A percentile compares a stretch with the other conserved stretches of the same genome.
phyloP scores from a whole-genome alignment of 2,888 invertebrate genomes.

The Crematogaster levior region DNA sequence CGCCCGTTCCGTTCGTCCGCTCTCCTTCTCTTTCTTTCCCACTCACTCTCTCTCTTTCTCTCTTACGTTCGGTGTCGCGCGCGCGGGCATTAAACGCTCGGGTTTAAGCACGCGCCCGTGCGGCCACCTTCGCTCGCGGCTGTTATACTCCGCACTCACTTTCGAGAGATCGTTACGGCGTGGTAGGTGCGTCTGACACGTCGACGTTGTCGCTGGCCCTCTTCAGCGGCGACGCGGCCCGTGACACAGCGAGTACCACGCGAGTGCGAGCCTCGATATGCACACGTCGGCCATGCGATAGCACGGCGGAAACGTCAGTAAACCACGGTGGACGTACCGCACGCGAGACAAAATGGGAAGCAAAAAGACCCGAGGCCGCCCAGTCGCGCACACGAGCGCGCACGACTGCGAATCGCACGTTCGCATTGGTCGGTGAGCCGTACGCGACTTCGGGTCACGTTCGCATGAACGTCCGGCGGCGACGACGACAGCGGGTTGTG shows the following conservation, averaged over 20 bases:
- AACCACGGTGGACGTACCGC: conserved; percentile 71
- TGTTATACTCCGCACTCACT: conserved; percentile 35
- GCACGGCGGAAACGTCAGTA: conserved; percentile 74
- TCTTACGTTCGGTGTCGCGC: conserved; percentile 28
- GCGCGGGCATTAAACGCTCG: conserved; percentile 44
- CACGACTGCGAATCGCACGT: conserved; percentile 33
- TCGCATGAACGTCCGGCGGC: neutral
- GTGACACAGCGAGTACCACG: conserved; percentile 70
- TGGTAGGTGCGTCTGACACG: conserved; percentile 34
- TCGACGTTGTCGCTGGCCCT: conserved; percentile 16
- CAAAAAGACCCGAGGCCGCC: conserved; percentile 70
- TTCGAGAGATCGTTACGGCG: conserved; percentile 29
- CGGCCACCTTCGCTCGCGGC: conserved; percentile 27
- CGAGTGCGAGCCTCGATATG: conserved; percentile 71
- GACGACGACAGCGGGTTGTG: conserved; percentile 53
- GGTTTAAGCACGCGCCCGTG: conserved; percentile 43
- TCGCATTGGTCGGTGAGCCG: conserved; percentile 41
- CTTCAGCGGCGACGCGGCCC: conserved; percentile 60
- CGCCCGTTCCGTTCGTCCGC: conserved; percentile 23
- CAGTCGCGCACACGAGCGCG: conserved; percentile 55
- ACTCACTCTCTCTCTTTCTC: neutral
- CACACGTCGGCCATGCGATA: conserved; percentile 79
- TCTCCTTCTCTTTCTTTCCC: neutral
- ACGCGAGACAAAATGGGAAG: conserved; percentile 73
- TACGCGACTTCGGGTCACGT: neutral